Conservation (phyloP, 30 jellyfish, hydroid and myxozoan species). For the Aurelia sp. region DNA sequence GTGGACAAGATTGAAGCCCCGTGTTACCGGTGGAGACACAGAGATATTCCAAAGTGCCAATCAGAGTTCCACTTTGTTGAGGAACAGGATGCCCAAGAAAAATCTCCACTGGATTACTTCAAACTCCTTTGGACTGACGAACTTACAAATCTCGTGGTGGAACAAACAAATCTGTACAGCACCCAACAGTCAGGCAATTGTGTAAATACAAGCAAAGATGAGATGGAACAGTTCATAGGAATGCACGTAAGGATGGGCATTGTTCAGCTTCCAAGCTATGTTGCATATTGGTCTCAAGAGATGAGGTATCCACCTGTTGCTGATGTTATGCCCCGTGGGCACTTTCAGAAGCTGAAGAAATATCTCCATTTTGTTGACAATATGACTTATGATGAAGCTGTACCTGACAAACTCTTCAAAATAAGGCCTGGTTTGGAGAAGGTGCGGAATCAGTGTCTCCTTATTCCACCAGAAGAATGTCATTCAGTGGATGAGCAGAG, state of each 20-base stretch:
- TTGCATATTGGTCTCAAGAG: too few species aligned
- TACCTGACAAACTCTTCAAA: constrained; percentile 39
- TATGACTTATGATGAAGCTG: constrained; percentile 20
- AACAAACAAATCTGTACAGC: too few species aligned
- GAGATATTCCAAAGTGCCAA: constrained; percentile 17
- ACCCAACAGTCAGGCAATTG: too few species aligned
- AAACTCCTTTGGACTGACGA: too few species aligned
- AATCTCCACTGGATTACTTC: too few species aligned
- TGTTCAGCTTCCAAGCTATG: too few species aligned
- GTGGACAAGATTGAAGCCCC: background rate
- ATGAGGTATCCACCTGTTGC: too few species aligned
- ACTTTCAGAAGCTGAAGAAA: constrained; percentile 48
- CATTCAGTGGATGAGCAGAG: constrained; percentile 66
- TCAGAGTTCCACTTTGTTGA: constrained; percentile 5
- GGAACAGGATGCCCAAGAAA: constrained; percentile 15
- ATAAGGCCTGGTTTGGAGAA: too few species aligned
- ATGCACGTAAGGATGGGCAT: too few species aligned
- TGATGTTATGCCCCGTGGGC: constrained; percentile 59
- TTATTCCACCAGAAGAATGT: constrained; percentile 62
- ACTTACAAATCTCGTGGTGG: too few species aligned
- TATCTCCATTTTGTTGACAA: constrained; percentile 69
- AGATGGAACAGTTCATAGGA: too few species aligned
- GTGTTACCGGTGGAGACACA: constrained; percentile 15
- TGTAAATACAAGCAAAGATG: too few species aligned
- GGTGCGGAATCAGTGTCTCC: constrained; percentile 19